These are phyloP conservation scores for Tiphia femorata DNA, from an alignment of 2,888 invertebrate genomes.

Conservation along the genomic window DNA sequence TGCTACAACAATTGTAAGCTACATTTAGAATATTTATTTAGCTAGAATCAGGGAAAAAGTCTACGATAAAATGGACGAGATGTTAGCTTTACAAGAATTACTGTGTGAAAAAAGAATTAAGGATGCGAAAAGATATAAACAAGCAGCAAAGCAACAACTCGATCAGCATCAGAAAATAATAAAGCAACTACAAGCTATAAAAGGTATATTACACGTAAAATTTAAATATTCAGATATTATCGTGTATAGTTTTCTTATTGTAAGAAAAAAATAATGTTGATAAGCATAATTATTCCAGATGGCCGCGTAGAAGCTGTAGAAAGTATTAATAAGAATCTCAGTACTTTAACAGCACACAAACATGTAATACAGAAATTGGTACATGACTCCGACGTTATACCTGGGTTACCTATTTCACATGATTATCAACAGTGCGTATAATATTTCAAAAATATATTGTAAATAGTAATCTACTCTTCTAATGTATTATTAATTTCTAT, in stretches of 20 bases:
- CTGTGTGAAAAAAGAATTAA: constrained; percentile 7
- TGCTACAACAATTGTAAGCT: too few relatives aligned
- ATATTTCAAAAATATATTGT: neutral
- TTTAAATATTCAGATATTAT: neutral
- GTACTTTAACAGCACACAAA: constrained; percentile 40
- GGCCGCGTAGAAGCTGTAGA: constrained; percentile 21
- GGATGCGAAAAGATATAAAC: constrained; percentile 2
- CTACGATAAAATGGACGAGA: constrained; percentile 32
- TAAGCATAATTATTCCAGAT: constrained; percentile 16
- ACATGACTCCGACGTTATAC: constrained; percentile 34
- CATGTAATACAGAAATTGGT: constrained; percentile 50
- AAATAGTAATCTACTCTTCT: too few relatives aligned
- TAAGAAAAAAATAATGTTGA: neutral
- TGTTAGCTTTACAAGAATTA: constrained; percentile 3
- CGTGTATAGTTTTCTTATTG: neutral
- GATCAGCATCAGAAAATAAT: constrained; percentile 14
- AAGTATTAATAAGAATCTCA: constrained; percentile 44
- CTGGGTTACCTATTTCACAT: constrained; percentile 52
- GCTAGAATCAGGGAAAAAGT: too few relatives aligned
- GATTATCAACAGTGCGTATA: constrained; percentile 47
- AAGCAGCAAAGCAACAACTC: constrained; percentile 11
- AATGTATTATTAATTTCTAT: neutral
- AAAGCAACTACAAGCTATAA: constrained; percentile 1
- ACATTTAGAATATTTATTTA: too few relatives aligned
- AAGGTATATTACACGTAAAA: constrained; percentile 11